Conservation (phyloP, 2,797 vertebrate genomes). For the Falco novaeseelandiae region DNA sequence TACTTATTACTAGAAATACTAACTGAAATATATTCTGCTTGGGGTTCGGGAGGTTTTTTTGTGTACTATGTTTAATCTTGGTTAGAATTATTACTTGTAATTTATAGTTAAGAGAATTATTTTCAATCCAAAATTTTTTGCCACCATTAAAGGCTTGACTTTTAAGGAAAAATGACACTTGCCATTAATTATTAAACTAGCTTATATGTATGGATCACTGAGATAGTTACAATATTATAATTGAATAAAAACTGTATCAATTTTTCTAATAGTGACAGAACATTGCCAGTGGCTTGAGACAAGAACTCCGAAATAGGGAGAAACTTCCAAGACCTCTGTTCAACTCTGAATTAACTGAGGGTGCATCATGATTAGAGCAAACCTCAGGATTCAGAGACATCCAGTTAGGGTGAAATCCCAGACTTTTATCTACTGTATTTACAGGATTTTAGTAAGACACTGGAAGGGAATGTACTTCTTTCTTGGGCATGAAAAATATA, state of each 20-base stretch:
- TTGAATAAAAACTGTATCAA: background rate
- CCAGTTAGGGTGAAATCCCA: background rate
- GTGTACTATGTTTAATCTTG: background rate
- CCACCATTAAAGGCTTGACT: background rate
- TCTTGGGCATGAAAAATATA: background rate
- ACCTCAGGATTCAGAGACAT: background rate
- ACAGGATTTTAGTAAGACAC: background rate
- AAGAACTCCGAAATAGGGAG: background rate
- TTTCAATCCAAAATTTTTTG: background rate
- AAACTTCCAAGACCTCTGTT: background rate
- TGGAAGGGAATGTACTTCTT: background rate
- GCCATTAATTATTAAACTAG: background rate
- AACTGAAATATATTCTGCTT: background rate
- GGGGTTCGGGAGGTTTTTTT: background rate
- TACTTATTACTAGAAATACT: conserved; percentile 16
- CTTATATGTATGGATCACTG: accelerated
- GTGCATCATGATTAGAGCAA: background rate
- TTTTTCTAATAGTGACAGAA: background rate
- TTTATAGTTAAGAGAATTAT: background rate
- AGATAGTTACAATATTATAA: background rate
- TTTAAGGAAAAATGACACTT: background rate
- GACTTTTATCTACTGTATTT: background rate
- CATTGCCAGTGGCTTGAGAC: background rate
- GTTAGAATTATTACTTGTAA: background rate
- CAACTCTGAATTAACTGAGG: background rate